These are phyloP conservation scores for Tragelaphus imberbis DNA, from an alignment of 2,113 vertebrate species.

Conservation along the genomic window DNA sequence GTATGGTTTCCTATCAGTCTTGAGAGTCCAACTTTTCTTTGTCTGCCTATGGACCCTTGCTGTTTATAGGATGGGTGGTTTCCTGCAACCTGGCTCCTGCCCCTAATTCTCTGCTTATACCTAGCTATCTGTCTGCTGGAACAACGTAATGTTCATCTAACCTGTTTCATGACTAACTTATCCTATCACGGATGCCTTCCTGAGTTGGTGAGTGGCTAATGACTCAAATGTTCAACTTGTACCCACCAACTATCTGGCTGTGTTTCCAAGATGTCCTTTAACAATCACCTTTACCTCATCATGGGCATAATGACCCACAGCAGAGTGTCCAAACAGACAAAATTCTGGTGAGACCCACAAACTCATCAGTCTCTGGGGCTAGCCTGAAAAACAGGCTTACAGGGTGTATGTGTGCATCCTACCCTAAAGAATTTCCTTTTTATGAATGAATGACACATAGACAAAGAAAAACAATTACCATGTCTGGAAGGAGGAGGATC, in stretches of 20 bases:
- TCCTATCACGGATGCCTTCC: not conserved
- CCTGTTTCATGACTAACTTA: not conserved
- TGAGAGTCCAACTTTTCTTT: not conserved
- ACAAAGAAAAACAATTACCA: not conserved
- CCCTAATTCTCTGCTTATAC: not conserved
- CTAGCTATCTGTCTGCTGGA: not conserved
- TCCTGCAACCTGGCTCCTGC: not conserved
- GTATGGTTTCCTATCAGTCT: not conserved
- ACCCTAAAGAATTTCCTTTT: not conserved
- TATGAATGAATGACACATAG: not conserved
- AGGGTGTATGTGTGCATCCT: not conserved
- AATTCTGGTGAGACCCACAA: not conserved
- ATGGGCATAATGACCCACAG: not conserved
- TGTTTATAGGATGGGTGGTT: not conserved
- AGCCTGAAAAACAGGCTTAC: not conserved
- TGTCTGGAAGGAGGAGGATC: not conserved
- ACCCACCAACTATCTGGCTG: not conserved
- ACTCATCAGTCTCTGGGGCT: not conserved
- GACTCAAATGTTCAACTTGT: not conserved
- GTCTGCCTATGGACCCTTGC: not conserved
- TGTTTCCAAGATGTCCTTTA: not conserved
- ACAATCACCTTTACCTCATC: not conserved
- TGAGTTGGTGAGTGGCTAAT: not conserved
- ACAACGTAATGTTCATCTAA: not conserved
- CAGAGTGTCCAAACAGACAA: not conserved